Conservation (phyloP, 2,797 vertebrate species). For the Pseudotriccus pelzelni region DNA sequence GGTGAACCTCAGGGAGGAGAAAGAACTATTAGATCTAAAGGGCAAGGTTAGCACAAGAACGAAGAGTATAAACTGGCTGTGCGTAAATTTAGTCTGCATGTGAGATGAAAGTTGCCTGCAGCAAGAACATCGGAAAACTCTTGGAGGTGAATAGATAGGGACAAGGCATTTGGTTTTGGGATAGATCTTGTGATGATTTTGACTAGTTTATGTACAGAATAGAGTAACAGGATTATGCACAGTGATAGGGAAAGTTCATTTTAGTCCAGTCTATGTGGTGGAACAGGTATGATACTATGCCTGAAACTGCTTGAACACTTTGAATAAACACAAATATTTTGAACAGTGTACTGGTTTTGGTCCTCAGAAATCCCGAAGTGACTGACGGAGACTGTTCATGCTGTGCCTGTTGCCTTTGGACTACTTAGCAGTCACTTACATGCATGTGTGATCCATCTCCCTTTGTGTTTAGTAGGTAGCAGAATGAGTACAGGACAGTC, state of each 20-base stretch:
- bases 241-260: neutral
- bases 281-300: neutral
- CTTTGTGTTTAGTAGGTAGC: neutral
- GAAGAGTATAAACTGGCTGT: neutral
- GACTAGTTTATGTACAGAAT: neutral
- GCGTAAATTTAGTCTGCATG: constrained; percentile 22
- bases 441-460: neutral
- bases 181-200: neutral
- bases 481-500: neutral
- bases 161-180: neutral
- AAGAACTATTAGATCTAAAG: constrained; percentile 37
- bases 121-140: neutral
- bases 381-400: neutral
- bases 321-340: neutral
- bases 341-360: neutral
- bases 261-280: neutral
- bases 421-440: neutral
- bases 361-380: neutral
- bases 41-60: constrained; percentile 56
- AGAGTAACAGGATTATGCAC: neutral
- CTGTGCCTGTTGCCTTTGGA: neutral
- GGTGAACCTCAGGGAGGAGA: neutral
- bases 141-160: neutral
- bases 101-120: neutral
- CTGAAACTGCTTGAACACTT: neutral